phyloP scores from a whole-genome alignment of 2,888 invertebrate species.

The Bombylius discolor region DNA sequence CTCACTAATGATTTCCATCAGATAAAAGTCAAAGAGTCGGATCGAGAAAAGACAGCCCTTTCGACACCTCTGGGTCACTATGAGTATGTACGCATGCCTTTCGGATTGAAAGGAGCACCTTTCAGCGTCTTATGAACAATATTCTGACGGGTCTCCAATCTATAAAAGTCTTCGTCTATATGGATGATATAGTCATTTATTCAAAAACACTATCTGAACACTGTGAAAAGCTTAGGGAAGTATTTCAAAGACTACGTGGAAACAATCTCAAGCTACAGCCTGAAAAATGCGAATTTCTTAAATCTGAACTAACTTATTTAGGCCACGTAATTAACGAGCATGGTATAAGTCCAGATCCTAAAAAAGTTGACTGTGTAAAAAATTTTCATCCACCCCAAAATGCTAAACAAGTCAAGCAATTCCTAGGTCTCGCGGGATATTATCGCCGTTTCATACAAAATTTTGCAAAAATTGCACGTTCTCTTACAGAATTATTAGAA shows the following conservation, averaged over 20 bases:
- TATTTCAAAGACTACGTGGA: conserved; percentile 16
- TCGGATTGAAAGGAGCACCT: too few species aligned
- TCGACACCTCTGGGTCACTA: too few species aligned
- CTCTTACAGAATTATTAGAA: too few species aligned
- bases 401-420: conserved; percentile 16
- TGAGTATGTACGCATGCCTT: too few species aligned
- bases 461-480: conserved; percentile 5
- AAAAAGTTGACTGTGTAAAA: conserved; percentile 1
- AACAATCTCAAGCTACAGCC: conserved; percentile 18
- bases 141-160: conserved; percentile 24
- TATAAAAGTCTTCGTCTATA: conserved; percentile 19
- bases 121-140: too few species aligned
- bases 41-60: neutral
- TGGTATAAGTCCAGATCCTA: conserved; percentile 12
- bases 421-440: conserved; percentile 17
- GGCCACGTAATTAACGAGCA: conserved; percentile 22
- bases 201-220: conserved; percentile 19
- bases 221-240: conserved; percentile 13
- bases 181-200: conserved; percentile 26
- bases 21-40: neutral
- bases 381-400: conserved; percentile 11
- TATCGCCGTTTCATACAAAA: conserved; percentile 8
- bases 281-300: conserved; percentile 17
- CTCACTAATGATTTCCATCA: neutral
- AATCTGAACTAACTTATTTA: conserved; percentile 11